These are phyloP conservation scores for Sorex maritimensis DNA, from an alignment of 2,797 vertebrate species.

Conservation along the genomic window DNA sequence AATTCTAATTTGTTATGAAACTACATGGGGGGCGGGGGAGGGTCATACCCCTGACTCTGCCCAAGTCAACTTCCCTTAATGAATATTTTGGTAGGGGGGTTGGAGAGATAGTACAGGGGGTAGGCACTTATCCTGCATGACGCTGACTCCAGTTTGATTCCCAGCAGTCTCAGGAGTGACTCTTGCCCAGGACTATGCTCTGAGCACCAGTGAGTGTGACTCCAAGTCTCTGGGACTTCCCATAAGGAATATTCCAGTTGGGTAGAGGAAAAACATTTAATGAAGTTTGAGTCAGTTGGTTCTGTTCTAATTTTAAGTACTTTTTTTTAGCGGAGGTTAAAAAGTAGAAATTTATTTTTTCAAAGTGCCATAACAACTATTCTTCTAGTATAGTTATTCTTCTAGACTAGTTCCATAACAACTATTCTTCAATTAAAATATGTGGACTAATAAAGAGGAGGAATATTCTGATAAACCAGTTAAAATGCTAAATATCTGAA, in stretches of 20 bases:
- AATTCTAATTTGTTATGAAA: neutral
- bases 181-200: too few relatives aligned
- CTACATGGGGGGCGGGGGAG: neutral
- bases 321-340: slow-evolving; percentile 40
- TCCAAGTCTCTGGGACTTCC: too few relatives aligned
- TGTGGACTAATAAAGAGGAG: neutral
- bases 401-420: neutral
- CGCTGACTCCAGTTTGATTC: too few relatives aligned
- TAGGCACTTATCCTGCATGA: too few relatives aligned
- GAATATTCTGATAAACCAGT: neutral
- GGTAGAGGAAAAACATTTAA: neutral
- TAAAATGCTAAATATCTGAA: slow-evolving; percentile 9
- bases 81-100: neutral
- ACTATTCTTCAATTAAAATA: slow-evolving; percentile 2
- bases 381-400: neutral
- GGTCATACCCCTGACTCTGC: neutral
- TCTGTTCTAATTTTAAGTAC: neutral
- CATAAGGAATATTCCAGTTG: too few relatives aligned
- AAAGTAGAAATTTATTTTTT: slow-evolving; percentile 62
- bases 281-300: slow-evolving; percentile 8
- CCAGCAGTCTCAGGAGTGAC: too few relatives aligned
- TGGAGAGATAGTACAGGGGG: too few relatives aligned
- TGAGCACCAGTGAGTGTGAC: too few relatives aligned
- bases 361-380: neutral
- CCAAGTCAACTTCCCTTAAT: neutral